phyloP scores from a whole-genome alignment of 2,113 vertebrate species.

The Acanthisitta chloris region DNA sequence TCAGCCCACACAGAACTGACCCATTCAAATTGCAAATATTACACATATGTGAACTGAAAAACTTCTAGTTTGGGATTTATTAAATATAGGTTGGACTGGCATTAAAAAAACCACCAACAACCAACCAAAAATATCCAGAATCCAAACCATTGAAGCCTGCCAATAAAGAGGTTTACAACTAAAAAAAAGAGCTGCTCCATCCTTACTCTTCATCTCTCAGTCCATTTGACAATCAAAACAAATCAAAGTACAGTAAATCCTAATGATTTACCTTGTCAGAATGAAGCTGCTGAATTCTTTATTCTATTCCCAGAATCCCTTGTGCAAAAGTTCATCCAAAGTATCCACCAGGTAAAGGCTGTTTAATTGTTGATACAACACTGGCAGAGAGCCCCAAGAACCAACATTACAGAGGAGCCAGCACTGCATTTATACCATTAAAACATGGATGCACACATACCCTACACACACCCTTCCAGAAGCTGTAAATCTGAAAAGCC shows the following conservation, averaged over 20 bases:
- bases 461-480: background rate
- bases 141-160: background rate
- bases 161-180: background rate
- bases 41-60: background rate
- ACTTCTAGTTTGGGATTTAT: background rate
- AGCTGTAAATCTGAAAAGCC: background rate
- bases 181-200: background rate
- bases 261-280: background rate
- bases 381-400: background rate
- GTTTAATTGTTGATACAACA: background rate
- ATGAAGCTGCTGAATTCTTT: background rate
- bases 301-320: background rate
- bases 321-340: background rate
- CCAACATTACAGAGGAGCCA: background rate
- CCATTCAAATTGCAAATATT: background rate
- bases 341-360: background rate
- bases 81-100: background rate
- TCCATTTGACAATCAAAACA: background rate
- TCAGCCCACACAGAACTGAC: background rate
- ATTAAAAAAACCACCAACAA: too few species aligned
- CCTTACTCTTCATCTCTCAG: background rate
- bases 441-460: rapidly evolving
- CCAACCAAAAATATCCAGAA: background rate
- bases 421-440: background rate
- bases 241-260: background rate